A percentile compares a stretch with the other conserved stretches of the same genome.
Evolutionary conservation across 2,888 invertebrate genomes (phyloP).

Genomic region (Tinea trinotella): DNA sequence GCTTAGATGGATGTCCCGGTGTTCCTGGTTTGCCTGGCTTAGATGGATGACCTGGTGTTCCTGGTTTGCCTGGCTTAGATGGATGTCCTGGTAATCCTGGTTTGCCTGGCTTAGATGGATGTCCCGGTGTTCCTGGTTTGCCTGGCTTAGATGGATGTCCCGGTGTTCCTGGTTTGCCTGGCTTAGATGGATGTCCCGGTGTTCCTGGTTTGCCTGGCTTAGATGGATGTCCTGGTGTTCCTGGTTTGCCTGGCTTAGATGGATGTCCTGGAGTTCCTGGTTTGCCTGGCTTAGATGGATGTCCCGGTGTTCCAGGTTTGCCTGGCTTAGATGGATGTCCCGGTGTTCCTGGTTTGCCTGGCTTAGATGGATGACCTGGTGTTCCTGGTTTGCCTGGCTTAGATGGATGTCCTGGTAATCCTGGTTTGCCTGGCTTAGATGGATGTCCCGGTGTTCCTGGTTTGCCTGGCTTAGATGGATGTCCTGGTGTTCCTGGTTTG

Average conservation of each 20-base stretch:
- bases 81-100: not conserved
- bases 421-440: slow-evolving; percentile 21
- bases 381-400: slow-evolving; percentile 18
- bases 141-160: slow-evolving; percentile 20
- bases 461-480: too few species aligned
- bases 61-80: slow-evolving; percentile 21
- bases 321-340: slow-evolving; percentile 19
- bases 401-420: slow-evolving; percentile 20
- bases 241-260: not conserved
- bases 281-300: slow-evolving; percentile 19
- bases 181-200: slow-evolving; percentile 12
- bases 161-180: slow-evolving; percentile 22
- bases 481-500: not conserved
- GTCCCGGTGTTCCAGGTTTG: slow-evolving; percentile 21
- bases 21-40: slow-evolving; percentile 18
- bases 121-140: not conserved
- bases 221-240: not conserved
- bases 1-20: slow-evolving; percentile 2
- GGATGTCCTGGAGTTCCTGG: slow-evolving; percentile 6
- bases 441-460: not conserved
- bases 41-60: slow-evolving; percentile 21
- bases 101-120: not conserved
- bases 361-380: slow-evolving; percentile 1
- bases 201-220: too few species aligned
- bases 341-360: not conserved